Evolutionary conservation across 1,140 invertebrate genomes (phyloP).

Genomic region (Drosophila santomea): DNA sequence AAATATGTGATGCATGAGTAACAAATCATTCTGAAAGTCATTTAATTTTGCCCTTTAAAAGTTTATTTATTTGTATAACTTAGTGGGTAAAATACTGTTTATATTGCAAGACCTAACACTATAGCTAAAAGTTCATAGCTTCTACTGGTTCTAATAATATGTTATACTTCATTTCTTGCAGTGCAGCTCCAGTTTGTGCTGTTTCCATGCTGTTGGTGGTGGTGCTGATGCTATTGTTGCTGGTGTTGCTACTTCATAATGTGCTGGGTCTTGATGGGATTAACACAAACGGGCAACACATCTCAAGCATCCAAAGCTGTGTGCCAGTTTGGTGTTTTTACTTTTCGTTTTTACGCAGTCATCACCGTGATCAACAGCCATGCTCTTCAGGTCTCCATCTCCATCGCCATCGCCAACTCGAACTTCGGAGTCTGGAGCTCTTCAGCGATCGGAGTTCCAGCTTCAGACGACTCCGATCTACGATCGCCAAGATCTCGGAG

Average conservation of each 20-base stretch:
- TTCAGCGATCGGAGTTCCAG: constrained; percentile 23
- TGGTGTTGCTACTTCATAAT: constrained; percentile 77
- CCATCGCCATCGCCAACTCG: neutral
- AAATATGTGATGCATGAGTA: too few relatives aligned
- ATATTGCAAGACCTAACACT: too few relatives aligned
- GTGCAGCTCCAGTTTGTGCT: constrained; percentile 69
- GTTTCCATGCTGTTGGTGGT: constrained; percentile 25
- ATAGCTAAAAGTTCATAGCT: too few relatives aligned
- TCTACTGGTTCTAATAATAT: neutral
- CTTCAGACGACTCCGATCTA: constrained; percentile 24
- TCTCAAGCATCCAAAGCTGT: constrained; percentile 79
- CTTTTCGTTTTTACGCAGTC: constrained; percentile 77
- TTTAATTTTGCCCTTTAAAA: neutral
- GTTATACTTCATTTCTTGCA: neutral
- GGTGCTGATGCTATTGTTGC: constrained; percentile 40
- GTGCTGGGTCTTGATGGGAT: constrained; percentile 77
- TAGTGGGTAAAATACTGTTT: too few relatives aligned
- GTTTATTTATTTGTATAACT: neutral
- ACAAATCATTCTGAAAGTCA: too few relatives aligned
- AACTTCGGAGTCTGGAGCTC: constrained; percentile 46
- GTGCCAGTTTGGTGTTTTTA: constrained; percentile 74
- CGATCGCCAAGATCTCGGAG: constrained; percentile 17
- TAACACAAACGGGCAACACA: constrained; percentile 82
- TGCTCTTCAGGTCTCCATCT: constrained; percentile 56
- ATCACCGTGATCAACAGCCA: constrained; percentile 72